A percentile compares a stretch with the other conserved stretches of the same genome.
These are phyloP conservation scores for Stegastes partitus DNA, from an alignment of 2,113 vertebrate genomes.

Conservation along the genomic window DNA sequence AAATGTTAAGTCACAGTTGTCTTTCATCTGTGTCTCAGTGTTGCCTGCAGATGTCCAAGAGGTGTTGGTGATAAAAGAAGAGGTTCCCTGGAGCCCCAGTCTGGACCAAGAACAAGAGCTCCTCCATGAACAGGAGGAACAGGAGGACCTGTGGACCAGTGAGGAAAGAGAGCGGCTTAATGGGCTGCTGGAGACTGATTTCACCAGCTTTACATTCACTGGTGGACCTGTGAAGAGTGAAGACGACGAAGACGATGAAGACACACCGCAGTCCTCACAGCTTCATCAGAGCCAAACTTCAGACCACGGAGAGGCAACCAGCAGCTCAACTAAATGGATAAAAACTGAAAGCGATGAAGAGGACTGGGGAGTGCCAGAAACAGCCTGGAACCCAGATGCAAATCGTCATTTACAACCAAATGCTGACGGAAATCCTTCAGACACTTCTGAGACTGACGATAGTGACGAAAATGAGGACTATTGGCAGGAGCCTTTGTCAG, in stretches of 20 bases:
- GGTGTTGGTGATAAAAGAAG: constrained; percentile 21
- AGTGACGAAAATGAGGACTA: not conserved
- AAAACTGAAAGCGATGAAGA: constrained; percentile 14
- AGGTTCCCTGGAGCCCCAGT: constrained; percentile 1
- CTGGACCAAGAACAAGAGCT: constrained; percentile 6
- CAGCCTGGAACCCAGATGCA: not conserved
- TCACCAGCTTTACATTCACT: not conserved
- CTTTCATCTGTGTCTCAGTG: not conserved
- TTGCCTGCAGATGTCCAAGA: not conserved
- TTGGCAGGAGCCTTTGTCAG: constrained; percentile 21
- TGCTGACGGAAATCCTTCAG: not conserved
- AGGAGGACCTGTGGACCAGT: constrained; percentile 21
- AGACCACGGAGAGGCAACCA: not conserved
- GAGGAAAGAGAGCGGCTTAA: not conserved
- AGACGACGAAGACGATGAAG: constrained; percentile 30
- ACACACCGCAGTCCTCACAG: not conserved
- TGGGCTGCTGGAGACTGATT: not conserved
- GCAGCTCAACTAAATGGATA: constrained; percentile 24
- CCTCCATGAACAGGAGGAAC: constrained; percentile 17
- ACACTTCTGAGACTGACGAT: constrained; percentile 5
- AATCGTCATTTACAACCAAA: constrained; percentile 9
- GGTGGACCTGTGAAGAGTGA: constrained; percentile 22
- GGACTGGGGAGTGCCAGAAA: not conserved
- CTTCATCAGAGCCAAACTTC: constrained; percentile 17
- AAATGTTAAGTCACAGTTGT: not conserved